Evolutionary conservation across 2,797 vertebrate species (phyloP), one percentile per base, ranked within the genome.

Genomic region (Scomberomorus guttatus): DNA sequence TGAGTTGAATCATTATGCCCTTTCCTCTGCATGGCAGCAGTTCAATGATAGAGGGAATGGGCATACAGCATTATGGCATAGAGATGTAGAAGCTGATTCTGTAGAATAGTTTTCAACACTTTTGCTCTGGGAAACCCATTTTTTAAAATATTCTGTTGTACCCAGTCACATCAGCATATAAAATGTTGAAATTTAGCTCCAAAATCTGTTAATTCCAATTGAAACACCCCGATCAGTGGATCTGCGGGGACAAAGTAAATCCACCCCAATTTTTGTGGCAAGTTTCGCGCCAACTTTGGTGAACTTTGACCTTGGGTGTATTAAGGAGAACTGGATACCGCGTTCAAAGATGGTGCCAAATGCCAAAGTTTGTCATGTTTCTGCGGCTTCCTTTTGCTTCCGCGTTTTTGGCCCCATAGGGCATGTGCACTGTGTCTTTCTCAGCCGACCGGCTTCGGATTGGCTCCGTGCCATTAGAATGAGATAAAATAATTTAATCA

Each of bases 11-110:
- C 91, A 86, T 89, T 72, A 75, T 87, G 89, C 86, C 84, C 83
- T 85, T 90, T 89, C 77, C 83, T 85, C 71, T 79, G 81, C 63
- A 87, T 93, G 93, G 92, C 92, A 93, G 72, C 86, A 54, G 74
- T 92, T 93, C 90, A 94, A 87, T 85, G 79, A 90, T 82, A 84
- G 56, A 75, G 60, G 52, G 54, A 65, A 82, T 62, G 27, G 32
- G 22, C 44, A 62, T 25, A 50, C 18, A n/a, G 18, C 8, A 52
- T 54, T 48, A 74, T 51, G 24, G 42, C 25, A 74, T 52, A 51
- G 22, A 75, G 1, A 58, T 73, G 24, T 37, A 42, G 55, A 76
- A 18, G 48, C 17, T 66, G 14, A 51, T 50, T 65, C 15, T 62
- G 24, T 32, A 7, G 14, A 22, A 12, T 3, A 13, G 25, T 25